Base-by-base conservation (phyloP, 2,888 invertebrate species). In the Dione juno region DNA sequence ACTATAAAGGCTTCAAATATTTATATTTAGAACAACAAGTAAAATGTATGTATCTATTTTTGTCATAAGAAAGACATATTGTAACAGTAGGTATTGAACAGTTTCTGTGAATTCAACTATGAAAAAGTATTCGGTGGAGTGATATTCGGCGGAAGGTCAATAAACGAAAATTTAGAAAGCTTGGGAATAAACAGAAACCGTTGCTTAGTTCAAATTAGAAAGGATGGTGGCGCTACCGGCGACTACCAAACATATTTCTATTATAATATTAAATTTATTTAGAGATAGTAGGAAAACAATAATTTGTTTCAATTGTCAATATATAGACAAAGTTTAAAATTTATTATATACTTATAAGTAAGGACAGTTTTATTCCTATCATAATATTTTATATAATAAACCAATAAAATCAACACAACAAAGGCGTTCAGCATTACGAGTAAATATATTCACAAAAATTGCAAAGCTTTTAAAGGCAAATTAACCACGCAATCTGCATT, bases 111-210 rank as follows among this genome's bases (percentile, higher is more conserved):
- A 66, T 54, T 66, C 3, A n/a, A 58, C 35, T 48, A 40, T 48
- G 59, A 70, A 72, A 71, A 74, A 67, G 35, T 52, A 35, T 54
- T 54, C 40, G 50, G 59, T 68, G 69, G 57, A 72, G 71, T 73
- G 69, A 70, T 58, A 67, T 66, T 66, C 71, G 61, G 66, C 72
- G 72, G 75, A 77, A 77, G 79, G 79, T 77, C 78, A 78, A 78
- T 72, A 77, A 69, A 80, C 79, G 79, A 80, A 79, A 78, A 79
- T 76, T 78, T 80, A 79, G 80, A 80, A 80, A 80, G 80, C 77
- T 77, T 79, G 80, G 78, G 79, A 80, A 80, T 77, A 77, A 74
- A 73, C 71, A 70, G 75, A 78, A 77, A 76, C 77, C 77, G 80
- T 78, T 76, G 77, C 43, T 73, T 67, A 74, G 69, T 74, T 65